Evolutionary conservation across 2,113 vertebrate genomes (phyloP), one percentile per base, ranked within the genome.

Genomic region (Ploceus nigricollis): DNA sequence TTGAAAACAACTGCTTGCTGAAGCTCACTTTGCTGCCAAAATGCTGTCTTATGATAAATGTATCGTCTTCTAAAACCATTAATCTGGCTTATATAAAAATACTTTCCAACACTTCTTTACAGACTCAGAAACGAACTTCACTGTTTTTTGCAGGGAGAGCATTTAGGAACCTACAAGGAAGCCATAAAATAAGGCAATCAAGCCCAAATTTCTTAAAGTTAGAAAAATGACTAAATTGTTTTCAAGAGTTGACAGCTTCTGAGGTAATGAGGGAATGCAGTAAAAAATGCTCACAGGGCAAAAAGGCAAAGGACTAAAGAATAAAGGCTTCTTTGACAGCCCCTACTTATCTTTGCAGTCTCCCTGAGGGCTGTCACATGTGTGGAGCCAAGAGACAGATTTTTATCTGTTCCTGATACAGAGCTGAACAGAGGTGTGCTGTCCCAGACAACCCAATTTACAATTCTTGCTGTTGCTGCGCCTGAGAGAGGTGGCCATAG

Each of bases 1-100:
- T 90, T 58, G 93, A 97, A 97, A 96, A 96, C 89, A 96, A 90
- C 86, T 87, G 78, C 83, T 94, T 76, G 39, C 86, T 83, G 89
- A 91, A 94, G 82, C 92, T 93, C 80, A 82, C 57, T 91, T 85
- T 72, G 58, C 96, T 97, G 93, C 96, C 95, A 96, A 95, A 94
- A 95, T 0, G 3, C 76, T 94, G 88, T 91, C 85, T 82, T 95
- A 87, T 97, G 96, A 97, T 71, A 96, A 95, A 95, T 83, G 78
- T 47, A 63, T 93, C 16, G 10, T 95, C 90, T 94, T 93, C 75
- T 93, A 91, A 95, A 95, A 82, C 45, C 77, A 96, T 95, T 95
- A 87, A 90, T 95, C 93, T 95, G 44, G 47, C 51, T 96, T 91
- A 90, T 80, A 82, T 71, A 97, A 96, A 96, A 95, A 95, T 84